Conservation (phyloP, 2,113 vertebrate genomes). For the Acanthochromis polyacanthus region DNA sequence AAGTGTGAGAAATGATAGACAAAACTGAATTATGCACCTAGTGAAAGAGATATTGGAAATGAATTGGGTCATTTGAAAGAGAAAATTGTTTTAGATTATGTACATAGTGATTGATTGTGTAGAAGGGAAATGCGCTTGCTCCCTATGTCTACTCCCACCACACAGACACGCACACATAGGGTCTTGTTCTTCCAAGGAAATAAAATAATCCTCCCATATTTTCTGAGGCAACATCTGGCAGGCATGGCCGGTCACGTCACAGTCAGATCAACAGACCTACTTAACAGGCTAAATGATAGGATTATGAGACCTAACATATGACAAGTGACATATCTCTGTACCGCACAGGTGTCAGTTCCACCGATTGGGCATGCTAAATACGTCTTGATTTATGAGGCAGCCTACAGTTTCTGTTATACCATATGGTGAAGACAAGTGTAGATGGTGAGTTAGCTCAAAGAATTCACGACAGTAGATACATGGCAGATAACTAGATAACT, state of each 20-base stretch:
- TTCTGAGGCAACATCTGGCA: constrained; percentile 1
- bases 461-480: not conserved
- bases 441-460: constrained; percentile 17
- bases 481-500: no score
- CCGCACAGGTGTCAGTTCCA: constrained; percentile 9
- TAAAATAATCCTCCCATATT: not conserved
- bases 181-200: not conserved
- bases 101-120: no score
- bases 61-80: no score
- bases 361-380: not conserved
- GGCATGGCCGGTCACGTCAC: not conserved
- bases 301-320: constrained; percentile 21
- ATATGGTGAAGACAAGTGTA: constrained; percentile 35
- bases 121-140: no score
- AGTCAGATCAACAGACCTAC: constrained; percentile 17
- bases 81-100: no score
- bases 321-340: not conserved
- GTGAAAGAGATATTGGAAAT: no score
- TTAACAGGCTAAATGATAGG: constrained; percentile 13
- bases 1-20: no score
- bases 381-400: constrained; percentile 41
- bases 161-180: not conserved
- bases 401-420: constrained; percentile 6
- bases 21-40: no score
- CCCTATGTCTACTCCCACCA: not conserved